Evolutionary conservation across 2,888 invertebrate species (phyloP), one percentile per base, ranked within the genome.

Genomic region (Trissoscelio sp.): DNA sequence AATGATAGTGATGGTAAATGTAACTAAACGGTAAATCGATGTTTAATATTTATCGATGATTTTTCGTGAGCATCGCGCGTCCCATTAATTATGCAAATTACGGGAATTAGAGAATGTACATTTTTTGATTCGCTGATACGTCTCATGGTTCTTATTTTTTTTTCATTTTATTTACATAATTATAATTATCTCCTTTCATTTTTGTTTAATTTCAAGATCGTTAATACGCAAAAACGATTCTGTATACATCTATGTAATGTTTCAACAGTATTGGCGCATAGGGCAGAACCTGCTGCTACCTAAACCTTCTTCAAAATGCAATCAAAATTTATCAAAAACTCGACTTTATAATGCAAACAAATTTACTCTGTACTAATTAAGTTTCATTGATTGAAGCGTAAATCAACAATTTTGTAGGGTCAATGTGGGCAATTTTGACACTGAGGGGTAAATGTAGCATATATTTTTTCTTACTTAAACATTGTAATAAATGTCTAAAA

Each of bases 181-280:
- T 78, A 74, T 66, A 72, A 73, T 79, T 81, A 73, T 82, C 14
- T 34, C 51, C 53, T 44, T 55, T 57, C 39, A 39, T 34, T 34
- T 55, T 42, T 28, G 3, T 79, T 80, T 84, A 79, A 85, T 84
- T 82, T 55, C 80, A 85, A 84, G 79, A 86, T 81, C 80, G 67
- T 80, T 83, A 78, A 84, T 85, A 86, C 83, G 83, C 83, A 84
- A 87, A 88, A 87, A 87, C 86, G 83, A 80, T 83, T 86, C 74
- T 84, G 85, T 88, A 88, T 87, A 87, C 87, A 87, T 88, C 86
- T 88, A 88, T 87, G 85, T 84, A 88, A 88, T 88, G 83, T 85
- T 86, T 88, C 85, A 88, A 88, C 88, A 88, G 86, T 85, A 84
- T 85, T 87, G 85, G 86, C 86, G 85, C 83, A 79, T 84, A 84